These are phyloP conservation scores for Siphlonurus alternatus DNA, from an alignment of 2,888 invertebrate species.

Conservation along the genomic window DNA sequence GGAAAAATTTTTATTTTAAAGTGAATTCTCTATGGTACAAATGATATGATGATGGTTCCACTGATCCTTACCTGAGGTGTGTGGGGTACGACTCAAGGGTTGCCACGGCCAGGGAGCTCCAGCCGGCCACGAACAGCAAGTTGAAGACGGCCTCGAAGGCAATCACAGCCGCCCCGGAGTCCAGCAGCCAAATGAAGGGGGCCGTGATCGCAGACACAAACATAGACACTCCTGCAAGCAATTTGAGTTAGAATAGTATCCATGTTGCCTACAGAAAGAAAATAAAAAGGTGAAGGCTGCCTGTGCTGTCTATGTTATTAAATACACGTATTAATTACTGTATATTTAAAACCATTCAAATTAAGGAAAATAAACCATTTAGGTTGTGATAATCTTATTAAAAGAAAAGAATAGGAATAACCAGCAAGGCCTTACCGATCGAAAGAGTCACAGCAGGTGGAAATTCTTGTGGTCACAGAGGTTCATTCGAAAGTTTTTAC, in stretches of 20 bases:
- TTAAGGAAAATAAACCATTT: too few species aligned
- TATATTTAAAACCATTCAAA: not conserved
- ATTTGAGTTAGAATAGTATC: not conserved
- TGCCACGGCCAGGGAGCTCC: conserved; percentile 29
- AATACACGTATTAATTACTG: too few species aligned
- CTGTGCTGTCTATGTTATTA: not conserved
- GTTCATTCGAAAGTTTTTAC: too few species aligned
- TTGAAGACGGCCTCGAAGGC: conserved; percentile 30
- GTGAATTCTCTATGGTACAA: too few species aligned
- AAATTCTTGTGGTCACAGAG: too few species aligned
- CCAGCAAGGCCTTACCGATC: too few species aligned
- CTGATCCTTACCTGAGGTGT: conserved; percentile 27
- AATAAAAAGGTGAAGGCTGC: not conserved
- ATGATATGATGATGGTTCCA: too few species aligned
- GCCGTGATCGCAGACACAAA: conserved; percentile 26
- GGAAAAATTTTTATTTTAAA: too few species aligned
- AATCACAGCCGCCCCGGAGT: conserved; percentile 26
- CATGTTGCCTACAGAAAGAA: not conserved
- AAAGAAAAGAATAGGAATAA: too few species aligned
- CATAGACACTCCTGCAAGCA: conserved; percentile 25
- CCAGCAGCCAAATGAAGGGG: conserved; percentile 27
- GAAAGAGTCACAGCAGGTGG: too few species aligned
- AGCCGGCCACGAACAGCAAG: conserved; percentile 28
- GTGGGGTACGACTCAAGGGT: conserved; percentile 31
- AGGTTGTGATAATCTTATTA: too few species aligned